Base-by-base conservation (phyloP, 2,888 invertebrate species). In the Macrophya alboannulata region DNA sequence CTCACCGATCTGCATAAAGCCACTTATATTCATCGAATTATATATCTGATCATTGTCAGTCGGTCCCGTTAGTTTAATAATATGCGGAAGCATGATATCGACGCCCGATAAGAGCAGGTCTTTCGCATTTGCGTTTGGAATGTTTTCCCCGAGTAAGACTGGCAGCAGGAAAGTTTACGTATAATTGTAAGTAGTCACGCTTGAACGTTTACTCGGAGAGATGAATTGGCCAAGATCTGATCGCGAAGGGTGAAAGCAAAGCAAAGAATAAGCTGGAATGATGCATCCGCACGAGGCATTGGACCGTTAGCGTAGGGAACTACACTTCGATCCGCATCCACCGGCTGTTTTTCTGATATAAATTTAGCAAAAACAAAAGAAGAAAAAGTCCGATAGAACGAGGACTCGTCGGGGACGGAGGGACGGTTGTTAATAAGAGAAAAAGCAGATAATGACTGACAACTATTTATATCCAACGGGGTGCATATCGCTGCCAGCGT, bases 391-490 rank as follows among this genome's bases (percentile, higher is more conserved):
- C 43, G 51, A 31, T 68, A 59, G 31, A 83, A 71, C 45, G 83
- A 48, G 62, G 45, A 21, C 48, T 37, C 31, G 68, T 17, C 31
- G 55, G 31, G 82, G 82, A 31, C 65, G 65, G 37, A 31, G 25
- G 45, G 62, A 31, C 31, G 45, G 81, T 71, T 51, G 48, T 83
- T 83, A 71, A 71, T 83, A 83, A 68, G 83, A 68, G 68, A 83
- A 83, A 83, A 48, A 71, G 31, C 83, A 83, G 83, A 83, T 83
- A 83, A 83, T 83, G 68, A 83, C 83, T 71, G 83, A 83, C 83
- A 83, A 83, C 83, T 83, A 83, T 83, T 83, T 83, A 83, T 83
- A 83, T 68, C 83, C 83, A 83, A 83, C 65, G 83, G 83, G 83
- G 71, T 83, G 48, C 68, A 68, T 83, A 21, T 45, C 48, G 62